phyloP scores from a whole-genome alignment of 2,113 vertebrate species.

The Pachypanchax playfairii region DNA sequence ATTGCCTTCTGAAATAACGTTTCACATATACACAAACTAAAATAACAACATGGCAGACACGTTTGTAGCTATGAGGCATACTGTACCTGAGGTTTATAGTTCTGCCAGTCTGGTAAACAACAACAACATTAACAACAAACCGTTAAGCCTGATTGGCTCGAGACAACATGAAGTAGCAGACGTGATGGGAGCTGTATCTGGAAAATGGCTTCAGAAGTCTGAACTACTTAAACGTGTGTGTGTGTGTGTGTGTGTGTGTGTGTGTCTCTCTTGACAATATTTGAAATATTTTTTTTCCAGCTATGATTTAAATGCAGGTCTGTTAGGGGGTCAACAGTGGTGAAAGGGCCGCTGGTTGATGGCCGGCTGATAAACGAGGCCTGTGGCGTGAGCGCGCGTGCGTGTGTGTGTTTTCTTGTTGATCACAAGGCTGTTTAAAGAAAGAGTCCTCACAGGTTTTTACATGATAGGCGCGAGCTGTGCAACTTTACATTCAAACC shows the following conservation, averaged over 20 bases:
- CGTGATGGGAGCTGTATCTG: conserved; percentile 33
- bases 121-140: conserved; percentile 48
- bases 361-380: conserved; percentile 21
- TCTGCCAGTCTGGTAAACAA: conserved; percentile 56
- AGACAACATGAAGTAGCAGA: conserved; percentile 68
- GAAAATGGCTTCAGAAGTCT: conserved; percentile 43
- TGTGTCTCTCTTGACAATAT: conserved; percentile 7
- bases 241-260: too few species aligned
- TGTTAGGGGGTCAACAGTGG: conserved; percentile 57
- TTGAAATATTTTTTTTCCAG: conserved; percentile 45
- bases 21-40: conserved; percentile 58
- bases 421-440: conserved; percentile 54
- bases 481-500: conserved; percentile 98
- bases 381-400: background rate
- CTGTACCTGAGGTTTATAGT: conserved; percentile 41
- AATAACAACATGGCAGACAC: conserved; percentile 55
- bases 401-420: conserved; percentile 53
- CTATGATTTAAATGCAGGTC: conserved; percentile 38
- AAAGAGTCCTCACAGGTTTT: conserved; percentile 73
- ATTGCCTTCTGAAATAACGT: conserved; percentile 77
- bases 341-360: conserved; percentile 60
- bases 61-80: conserved; percentile 39
- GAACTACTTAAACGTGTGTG: conserved; percentile 1
- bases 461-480: conserved; percentile 91
- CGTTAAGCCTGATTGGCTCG: conserved; percentile 68